A percentile compares a stretch with the other conserved stretches of the same genome.
These are phyloP conservation scores for Hemistola chrysoprasaria DNA, from an alignment of 2,888 invertebrate species.

Conservation along the genomic window DNA sequence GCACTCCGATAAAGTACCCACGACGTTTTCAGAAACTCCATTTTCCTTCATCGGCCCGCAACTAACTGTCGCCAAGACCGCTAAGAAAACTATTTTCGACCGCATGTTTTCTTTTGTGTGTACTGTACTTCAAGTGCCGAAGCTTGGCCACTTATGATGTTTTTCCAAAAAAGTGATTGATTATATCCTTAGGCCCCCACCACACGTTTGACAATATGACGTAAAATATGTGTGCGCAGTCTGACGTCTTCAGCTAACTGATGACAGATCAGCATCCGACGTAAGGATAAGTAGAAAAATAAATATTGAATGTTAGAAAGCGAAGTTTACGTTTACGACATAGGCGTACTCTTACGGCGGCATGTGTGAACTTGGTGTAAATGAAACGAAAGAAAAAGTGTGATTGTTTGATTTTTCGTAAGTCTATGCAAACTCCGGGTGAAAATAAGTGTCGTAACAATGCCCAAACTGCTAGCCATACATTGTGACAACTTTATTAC, in stretches of 20 bases:
- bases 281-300: conserved; percentile 79
- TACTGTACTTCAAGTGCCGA: conserved; percentile 55
- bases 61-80: conserved; percentile 62
- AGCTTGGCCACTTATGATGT: conserved; percentile 72
- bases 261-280: conserved; percentile 54
- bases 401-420: conserved; percentile 75
- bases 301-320: conserved; percentile 81
- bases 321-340: conserved; percentile 71
- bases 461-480: background rate
- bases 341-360: conserved; percentile 54
- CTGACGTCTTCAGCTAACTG: conserved; percentile 68
- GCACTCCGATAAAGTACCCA: conserved; percentile 79
- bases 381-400: conserved; percentile 80
- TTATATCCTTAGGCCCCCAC: conserved; percentile 78
- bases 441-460: conserved; percentile 47
- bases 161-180: conserved; percentile 72
- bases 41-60: conserved; percentile 66
- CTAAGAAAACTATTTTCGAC: conserved; percentile 59
- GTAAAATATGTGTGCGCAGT: conserved; percentile 61
- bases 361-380: conserved; percentile 60
- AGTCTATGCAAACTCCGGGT: conserved; percentile 44
- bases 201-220: conserved; percentile 58
- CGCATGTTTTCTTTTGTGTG: conserved; percentile 55
- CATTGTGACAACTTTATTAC: background rate
- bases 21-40: conserved; percentile 68